These are phyloP conservation scores for Eupithecia exiguata DNA, from an alignment of 2,888 invertebrate genomes.

Conservation along the genomic window DNA sequence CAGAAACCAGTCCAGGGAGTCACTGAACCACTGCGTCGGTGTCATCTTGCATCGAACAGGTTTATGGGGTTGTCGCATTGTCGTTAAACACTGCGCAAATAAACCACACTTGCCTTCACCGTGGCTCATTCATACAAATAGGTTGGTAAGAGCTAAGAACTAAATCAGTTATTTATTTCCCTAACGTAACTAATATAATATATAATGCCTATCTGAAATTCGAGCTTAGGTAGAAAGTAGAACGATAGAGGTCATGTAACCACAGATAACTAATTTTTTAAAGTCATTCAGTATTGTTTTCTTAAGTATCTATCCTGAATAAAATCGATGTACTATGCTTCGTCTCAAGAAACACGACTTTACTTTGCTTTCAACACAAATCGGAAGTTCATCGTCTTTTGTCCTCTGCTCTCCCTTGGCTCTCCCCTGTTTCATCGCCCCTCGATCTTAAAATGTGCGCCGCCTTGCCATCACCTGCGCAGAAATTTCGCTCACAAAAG, in stretches of 20 bases:
- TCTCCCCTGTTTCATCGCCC: slow-evolving; percentile 25
- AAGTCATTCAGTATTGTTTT: background rate
- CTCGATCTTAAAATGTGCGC: slow-evolving; percentile 17
- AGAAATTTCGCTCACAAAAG: slow-evolving; percentile 13
- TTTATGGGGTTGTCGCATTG: slow-evolving; percentile 19
- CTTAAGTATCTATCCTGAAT: background rate
- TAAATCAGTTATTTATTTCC: background rate
- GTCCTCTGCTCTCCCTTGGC: slow-evolving; percentile 17
- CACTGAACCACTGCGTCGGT: slow-evolving; percentile 37
- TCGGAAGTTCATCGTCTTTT: slow-evolving; percentile 23
- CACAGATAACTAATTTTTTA: background rate
- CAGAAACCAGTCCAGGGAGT: slow-evolving; percentile 32
- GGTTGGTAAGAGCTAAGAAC: too few relatives aligned
- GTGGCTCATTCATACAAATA: background rate
- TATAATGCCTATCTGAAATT: too few relatives aligned
- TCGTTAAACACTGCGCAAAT: background rate
- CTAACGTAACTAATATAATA: too few relatives aligned
- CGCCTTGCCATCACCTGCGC: slow-evolving; percentile 23
- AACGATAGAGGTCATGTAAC: background rate
- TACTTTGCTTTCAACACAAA: slow-evolving; percentile 16
- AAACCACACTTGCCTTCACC: background rate
- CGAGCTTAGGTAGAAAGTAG: background rate
- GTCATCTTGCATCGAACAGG: slow-evolving; percentile 35
- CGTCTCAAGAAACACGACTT: slow-evolving; percentile 12
- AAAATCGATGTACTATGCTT: slow-evolving; percentile 11